phyloP scores from a whole-genome alignment of 2,113 vertebrate genomes.

The Nycticebus coucang region DNA sequence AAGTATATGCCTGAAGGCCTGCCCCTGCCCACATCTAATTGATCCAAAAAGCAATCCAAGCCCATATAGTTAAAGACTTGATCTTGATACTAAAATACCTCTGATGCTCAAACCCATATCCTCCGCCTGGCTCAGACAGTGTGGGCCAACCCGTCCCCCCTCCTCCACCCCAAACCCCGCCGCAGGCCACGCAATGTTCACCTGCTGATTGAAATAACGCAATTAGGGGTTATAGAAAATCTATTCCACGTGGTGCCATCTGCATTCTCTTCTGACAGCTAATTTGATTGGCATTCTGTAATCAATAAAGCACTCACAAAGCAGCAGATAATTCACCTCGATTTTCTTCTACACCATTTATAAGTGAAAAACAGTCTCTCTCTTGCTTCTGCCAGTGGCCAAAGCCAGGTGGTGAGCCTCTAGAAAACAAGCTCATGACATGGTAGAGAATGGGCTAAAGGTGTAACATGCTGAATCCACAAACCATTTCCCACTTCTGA shows the following conservation, averaged over 20 bases:
- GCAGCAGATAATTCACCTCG: conserved; percentile 50
- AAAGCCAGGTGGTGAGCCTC: not conserved
- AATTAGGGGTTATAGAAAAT: conserved; percentile 69
- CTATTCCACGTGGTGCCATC: conserved; percentile 40
- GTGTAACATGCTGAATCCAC: too few species aligned
- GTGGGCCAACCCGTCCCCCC: not conserved
- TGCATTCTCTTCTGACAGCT: conserved; percentile 64
- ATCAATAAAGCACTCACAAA: conserved; percentile 71
- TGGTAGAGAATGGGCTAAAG: not conserved
- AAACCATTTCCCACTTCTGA: not conserved
- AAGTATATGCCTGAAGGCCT: not conserved
- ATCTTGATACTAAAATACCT: conserved; percentile 46
- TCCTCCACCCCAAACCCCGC: not conserved
- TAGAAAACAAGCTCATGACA: not conserved
- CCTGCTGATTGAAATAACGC: conserved; percentile 64
- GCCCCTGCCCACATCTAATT: not conserved
- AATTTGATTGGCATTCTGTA: conserved; percentile 69
- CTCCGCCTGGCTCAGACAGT: not conserved
- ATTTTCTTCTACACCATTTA: conserved; percentile 60
- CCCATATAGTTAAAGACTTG: conserved; percentile 45
- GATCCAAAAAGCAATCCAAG: conserved; percentile 16
- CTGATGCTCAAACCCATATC: not conserved
- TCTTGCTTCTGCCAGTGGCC: not conserved
- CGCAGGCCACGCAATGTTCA: conserved; percentile 23
- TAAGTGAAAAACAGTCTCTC: conserved; percentile 29